Evolutionary conservation across 2,888 invertebrate species (phyloP).

Genomic region (Pharmacophagus antenor): DNA sequence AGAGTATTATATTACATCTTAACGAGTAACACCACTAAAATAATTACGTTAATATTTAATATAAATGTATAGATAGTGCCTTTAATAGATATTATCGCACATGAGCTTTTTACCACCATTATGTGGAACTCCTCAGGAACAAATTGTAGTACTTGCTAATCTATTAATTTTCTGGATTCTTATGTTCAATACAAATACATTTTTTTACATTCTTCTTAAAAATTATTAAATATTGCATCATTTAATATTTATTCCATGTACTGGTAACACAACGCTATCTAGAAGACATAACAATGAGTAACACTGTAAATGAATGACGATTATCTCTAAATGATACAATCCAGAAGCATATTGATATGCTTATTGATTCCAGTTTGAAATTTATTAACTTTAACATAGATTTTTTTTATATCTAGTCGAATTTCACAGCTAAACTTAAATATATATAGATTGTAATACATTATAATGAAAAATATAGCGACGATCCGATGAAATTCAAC

Average conservation of each 20-base stretch:
- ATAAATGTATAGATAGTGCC: too few relatives aligned
- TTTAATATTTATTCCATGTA: not conserved
- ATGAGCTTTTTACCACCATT: too few relatives aligned
- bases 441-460: not conserved
- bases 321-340: conserved; percentile 7
- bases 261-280: conserved; percentile 6
- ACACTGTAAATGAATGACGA: not conserved
- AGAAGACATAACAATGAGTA: conserved; percentile 6
- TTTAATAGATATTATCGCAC: too few relatives aligned
- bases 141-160: too few relatives aligned
- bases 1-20: too few relatives aligned
- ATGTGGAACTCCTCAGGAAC: too few relatives aligned
- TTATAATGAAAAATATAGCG: too few relatives aligned
- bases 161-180: not conserved
- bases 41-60: too few relatives aligned
- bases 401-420: too few relatives aligned
- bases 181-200: not conserved
- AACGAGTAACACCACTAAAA: too few relatives aligned
- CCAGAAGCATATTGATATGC: conserved; percentile 7
- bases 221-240: not conserved
- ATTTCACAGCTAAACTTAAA: too few relatives aligned
- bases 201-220: not conserved
- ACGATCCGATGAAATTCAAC: too few relatives aligned
- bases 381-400: not conserved
- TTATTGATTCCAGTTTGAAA: not conserved